Evolutionary conservation across 2,888 invertebrate species (phyloP), one percentile per base, ranked within the genome.

Genomic region (Polymixis flavicincta): DNA sequence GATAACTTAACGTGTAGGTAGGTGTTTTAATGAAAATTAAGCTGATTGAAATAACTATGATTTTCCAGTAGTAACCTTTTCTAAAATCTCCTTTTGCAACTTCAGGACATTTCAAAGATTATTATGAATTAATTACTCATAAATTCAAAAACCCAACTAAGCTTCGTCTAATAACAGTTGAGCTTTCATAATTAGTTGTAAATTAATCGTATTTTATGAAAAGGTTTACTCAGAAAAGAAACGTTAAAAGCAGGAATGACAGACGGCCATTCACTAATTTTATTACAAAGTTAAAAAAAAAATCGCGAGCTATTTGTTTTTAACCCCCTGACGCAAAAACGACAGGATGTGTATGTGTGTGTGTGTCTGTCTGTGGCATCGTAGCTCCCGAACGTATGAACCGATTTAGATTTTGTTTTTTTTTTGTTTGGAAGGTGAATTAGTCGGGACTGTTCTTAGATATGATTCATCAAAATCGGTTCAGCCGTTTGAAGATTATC

Each of bases 181-280:
- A 77, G 71, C 50, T 82, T 54, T 67, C 28, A 60, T 70, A 72
- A 83, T 78, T 82, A 83, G 66, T 78, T 67, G 66, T 75, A 74
- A 78, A 72, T 82, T 74, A 72, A 69, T 75, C 72, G 54, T 71
- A 66, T 70, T 83, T 67, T 55, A 69, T 75, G 32, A 70, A 73
- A 65, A 70, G 45, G 55, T 68, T 60, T 37, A 64, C 60, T 54
- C 45, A 28, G 37, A 61, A 71, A 81, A 66, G 37, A 81, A 67
- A 69, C 2, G 14, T 57, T 69, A 28, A 14, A 52, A 66, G 28
- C 14, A 54, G 32, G 6, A 70, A 63, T 71, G 55, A 67, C 66
- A 32, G 42, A 19, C 54, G 37, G 22, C 25, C 37, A 60, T 76
- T 76, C n/a, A 28, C 25, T 22, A 32, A 57, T 70, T 59, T 45